Base-by-base conservation (phyloP, 2,113 vertebrate species). In the Macquaria ambigua region DNA sequence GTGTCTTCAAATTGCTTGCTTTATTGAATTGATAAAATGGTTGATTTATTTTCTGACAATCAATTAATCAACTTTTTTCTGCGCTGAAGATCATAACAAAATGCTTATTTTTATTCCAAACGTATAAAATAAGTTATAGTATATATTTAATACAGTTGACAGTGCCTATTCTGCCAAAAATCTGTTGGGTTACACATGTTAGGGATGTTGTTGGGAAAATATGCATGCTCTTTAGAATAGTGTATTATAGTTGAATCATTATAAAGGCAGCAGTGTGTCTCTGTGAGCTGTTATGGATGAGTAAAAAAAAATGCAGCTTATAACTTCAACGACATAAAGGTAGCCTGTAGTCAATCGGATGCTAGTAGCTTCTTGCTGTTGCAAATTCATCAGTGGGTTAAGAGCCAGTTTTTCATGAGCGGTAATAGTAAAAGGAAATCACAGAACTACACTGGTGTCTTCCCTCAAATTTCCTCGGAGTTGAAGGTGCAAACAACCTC, bases 301-400 rank as follows among this genome's bases (percentile, higher is more conserved):
- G 3, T 75, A 46, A 39, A 31, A 82, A 67, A 73, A 4, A 56
- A 63, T 20, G 21, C 66, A 73, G 55, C 66, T 75, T 69, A 79
- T 70, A 69, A 75, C 15, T 34, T 87, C 15, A 64, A 18, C 20
- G 7, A 69, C 48, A 64, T 37, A 25, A 69, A 77, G 46, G 23
- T 46, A 81, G 46, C 46, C 25, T 52, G 43, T 34, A 64, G 50
- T 37, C 0, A 6, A 43, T 9, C 48, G 63, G 41, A 39, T 58
- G 46, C 20, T 46, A 20, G 14, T 21, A 59, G 66, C 76, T 68
- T 69, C 52, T 62, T 43, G 25, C n/a, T 37, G 68, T 48, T 66
- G 12, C 28, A 23, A 50, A 34, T 50, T 64, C 37, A 46, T 59
- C 7, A n/a, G 21, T 52, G 41, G n/a, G 25, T 39, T 52, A 28